Conservation (phyloP, 2,888 invertebrate species). For the Bimastos eiseni region DNA sequence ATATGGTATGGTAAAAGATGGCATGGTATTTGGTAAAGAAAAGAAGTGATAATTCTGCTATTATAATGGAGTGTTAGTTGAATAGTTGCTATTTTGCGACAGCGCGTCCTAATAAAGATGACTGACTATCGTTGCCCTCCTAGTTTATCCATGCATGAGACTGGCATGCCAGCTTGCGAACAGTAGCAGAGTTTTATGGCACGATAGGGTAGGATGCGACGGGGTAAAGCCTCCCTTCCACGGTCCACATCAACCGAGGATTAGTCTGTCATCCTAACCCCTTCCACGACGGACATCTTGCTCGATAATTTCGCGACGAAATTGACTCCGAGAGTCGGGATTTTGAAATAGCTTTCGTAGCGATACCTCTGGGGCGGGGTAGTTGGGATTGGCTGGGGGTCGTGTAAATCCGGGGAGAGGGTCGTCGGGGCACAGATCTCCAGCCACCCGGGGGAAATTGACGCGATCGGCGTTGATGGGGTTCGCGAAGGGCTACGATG, state of each 20-base stretch:
- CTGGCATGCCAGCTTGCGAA: too few relatives aligned
- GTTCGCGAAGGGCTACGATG: background rate
- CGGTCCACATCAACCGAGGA: background rate
- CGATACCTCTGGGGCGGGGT: background rate
- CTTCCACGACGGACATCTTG: background rate
- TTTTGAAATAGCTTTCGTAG: background rate
- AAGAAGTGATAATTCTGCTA: too few relatives aligned
- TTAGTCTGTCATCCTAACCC: background rate
- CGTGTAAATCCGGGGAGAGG: background rate
- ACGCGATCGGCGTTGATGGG: background rate
- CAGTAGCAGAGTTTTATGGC: too few relatives aligned
- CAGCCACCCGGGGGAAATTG: slow-evolving; percentile 1
- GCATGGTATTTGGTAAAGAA: too few relatives aligned
- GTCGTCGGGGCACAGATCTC: background rate
- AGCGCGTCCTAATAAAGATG: too few relatives aligned
- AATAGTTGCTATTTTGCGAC: too few relatives aligned
- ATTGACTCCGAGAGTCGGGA: background rate
- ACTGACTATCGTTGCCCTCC: too few relatives aligned
- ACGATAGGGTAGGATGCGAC: too few relatives aligned
- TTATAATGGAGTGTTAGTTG: too few relatives aligned
- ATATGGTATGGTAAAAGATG: too few relatives aligned
- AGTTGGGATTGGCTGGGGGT: background rate
- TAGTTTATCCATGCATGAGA: too few relatives aligned
- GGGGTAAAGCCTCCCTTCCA: too few relatives aligned
- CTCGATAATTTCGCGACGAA: background rate